Conservation (phyloP, 1,140 invertebrate genomes). For the Lepidurus couesii region DNA sequence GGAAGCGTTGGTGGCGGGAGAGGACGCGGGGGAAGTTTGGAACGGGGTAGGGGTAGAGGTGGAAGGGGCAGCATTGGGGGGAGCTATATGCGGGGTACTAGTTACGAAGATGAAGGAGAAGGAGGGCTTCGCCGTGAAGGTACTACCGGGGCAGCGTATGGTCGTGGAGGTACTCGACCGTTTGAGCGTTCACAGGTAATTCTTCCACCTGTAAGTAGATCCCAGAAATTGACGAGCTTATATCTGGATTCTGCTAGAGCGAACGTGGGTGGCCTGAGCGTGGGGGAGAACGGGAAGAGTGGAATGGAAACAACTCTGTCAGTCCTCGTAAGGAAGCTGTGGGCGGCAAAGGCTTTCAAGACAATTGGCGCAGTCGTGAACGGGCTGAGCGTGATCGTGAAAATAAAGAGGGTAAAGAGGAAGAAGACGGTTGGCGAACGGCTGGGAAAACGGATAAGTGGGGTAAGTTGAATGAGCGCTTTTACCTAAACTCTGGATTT, state of each 20-base stretch:
- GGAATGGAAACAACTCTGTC: conserved; percentile 37
- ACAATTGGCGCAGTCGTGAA: conserved; percentile 41
- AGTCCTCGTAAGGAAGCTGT: conserved; percentile 43
- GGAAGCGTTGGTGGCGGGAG: conserved; percentile 38
- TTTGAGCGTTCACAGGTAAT: conserved; percentile 46
- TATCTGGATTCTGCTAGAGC: conserved; percentile 25
- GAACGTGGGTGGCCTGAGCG: conserved; percentile 44
- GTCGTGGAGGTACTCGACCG: conserved; percentile 40
- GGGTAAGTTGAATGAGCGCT: conserved; percentile 45
- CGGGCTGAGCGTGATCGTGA: conserved; percentile 42
- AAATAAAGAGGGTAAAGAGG: conserved; percentile 55
- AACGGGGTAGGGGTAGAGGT: conserved; percentile 50
- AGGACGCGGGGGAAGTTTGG: conserved; percentile 55
- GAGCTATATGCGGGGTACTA: conserved; percentile 52
- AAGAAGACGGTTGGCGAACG: conserved; percentile 58
- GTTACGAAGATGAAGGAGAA: conserved; percentile 50
- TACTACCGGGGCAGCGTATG: conserved; percentile 45
- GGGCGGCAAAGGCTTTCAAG: conserved; percentile 49
- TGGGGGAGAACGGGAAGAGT: conserved; percentile 50
- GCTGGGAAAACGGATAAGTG: conserved; percentile 48
- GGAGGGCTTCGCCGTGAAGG: conserved; percentile 44
- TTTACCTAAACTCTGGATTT: too few species aligned
- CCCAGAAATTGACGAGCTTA: not conserved
- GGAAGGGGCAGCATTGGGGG: conserved; percentile 51
- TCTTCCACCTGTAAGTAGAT: not conserved